Conservation (phyloP, 1,140 invertebrate species). For the Pseudomyrmex concolor region DNA sequence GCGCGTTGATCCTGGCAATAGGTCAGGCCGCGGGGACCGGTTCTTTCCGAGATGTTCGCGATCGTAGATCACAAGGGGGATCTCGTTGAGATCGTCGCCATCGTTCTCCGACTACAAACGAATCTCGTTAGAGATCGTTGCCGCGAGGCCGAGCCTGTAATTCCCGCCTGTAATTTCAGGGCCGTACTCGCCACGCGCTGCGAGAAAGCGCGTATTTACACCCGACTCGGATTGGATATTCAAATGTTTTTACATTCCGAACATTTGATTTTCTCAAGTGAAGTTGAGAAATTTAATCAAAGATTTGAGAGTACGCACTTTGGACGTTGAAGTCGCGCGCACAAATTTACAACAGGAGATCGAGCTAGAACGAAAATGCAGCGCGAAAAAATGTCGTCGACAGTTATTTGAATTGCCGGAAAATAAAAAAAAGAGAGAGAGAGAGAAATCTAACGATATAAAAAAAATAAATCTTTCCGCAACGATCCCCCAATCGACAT, state of each 20-base stretch:
- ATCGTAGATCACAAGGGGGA: slow-evolving; percentile 51
- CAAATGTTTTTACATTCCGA: neutral
- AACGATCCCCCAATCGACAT: slow-evolving; percentile 33
- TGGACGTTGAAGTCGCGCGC: neutral
- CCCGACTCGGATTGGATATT: neutral
- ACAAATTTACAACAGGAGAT: neutral
- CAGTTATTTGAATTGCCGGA: slow-evolving; percentile 5
- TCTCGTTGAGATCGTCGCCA: slow-evolving; percentile 60
- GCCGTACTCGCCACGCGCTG: slow-evolving; percentile 28
- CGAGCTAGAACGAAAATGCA: neutral
- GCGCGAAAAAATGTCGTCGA: neutral
- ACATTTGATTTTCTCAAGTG: neutral
- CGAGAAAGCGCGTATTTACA: neutral
- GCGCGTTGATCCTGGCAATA: slow-evolving; percentile 44
- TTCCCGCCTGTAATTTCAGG: slow-evolving; percentile 55
- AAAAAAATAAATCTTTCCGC: slow-evolving; percentile 39
- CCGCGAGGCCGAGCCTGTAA: slow-evolving; percentile 65
- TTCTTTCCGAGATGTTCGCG: slow-evolving; percentile 44
- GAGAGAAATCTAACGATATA: neutral
- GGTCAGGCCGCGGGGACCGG: slow-evolving; percentile 30
- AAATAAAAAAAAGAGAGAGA: neutral
- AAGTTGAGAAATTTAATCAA: neutral
- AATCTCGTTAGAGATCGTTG: slow-evolving; percentile 72
- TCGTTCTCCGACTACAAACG: slow-evolving; percentile 61
- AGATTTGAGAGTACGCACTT: neutral